These are phyloP conservation scores for Protosalanx chinensis DNA, from an alignment of 2,797 vertebrate species.

Conservation along the genomic window DNA sequence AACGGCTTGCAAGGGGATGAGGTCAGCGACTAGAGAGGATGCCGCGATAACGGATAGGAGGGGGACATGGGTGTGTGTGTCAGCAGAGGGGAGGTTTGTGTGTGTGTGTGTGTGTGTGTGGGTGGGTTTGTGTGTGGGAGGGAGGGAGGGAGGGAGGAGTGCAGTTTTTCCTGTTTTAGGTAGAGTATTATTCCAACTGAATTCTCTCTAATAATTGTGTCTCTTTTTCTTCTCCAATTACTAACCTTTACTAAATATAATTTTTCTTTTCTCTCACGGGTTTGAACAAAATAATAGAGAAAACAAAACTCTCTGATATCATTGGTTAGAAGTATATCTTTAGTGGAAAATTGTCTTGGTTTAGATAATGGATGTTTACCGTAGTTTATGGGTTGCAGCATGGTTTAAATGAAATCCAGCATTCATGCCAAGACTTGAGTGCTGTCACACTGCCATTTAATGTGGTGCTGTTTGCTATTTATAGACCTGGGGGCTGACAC, in stretches of 20 bases:
- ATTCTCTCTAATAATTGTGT: neutral
- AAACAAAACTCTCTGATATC: neutral
- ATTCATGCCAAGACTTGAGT: neutral
- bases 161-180: neutral
- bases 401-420: neutral
- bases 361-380: neutral
- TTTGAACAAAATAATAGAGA: neutral
- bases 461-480: neutral
- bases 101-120: neutral
- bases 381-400: neutral
- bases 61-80: neutral
- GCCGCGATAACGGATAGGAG: neutral
- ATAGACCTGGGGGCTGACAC: neutral
- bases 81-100: neutral
- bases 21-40: neutral
- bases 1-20: neutral
- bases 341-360: neutral
- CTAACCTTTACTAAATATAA: neutral
- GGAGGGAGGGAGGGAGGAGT: neutral
- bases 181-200: neutral
- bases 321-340: neutral
- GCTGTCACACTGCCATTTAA: neutral
- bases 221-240: neutral
- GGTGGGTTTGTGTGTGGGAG: neutral
- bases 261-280: neutral